Base-by-base conservation (phyloP, 2,113 vertebrate genomes). In the Acrocephalus kingi region DNA sequence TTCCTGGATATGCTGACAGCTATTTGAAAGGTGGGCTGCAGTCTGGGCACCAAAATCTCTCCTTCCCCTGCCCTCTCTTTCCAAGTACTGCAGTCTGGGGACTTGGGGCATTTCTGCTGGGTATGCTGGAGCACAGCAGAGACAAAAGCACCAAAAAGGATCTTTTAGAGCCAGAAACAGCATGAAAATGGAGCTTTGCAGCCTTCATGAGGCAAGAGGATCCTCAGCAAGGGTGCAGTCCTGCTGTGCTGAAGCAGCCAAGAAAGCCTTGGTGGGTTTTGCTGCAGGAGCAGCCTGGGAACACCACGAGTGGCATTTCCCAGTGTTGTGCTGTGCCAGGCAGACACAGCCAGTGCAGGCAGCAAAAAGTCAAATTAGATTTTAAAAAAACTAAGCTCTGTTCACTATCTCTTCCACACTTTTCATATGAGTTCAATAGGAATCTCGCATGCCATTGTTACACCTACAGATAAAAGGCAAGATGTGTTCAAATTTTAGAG, bases 281-380 rank as follows among this genome's bases (percentile, higher is more conserved):
- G 56, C 35, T 48, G 52, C 62, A 39, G 18, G 1, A 22, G 11
- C 37, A 31, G 27, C 23, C 51, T 27, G 76, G 59, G 21, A 80
- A 4, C 17, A 27, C 15, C 54, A 13, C 0, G 0, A 30, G 27
- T 20, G 52, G 12, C 16, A 2, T 31, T 37, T 20, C 69, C 43
- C 49, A 27, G 69, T 9, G 8, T 33, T 16, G 13, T 2, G 48
- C 67, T 54, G 35, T 4, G 1, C 18, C 31, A 49, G 69, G 13
- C 41, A 49, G 51, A 13, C n/a, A 7, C 3, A 30, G 48, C 19
- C 16, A 2, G 11, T 20, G 54, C 78, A 41, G 43, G 19, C 73
- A 76, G 41, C 17, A 84, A 49, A 82, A 59, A 41, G 15, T 35
- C 54, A 56, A 52, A 51, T 9, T 6, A 41, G 7, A 35, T 78